Percentiles rank a stretch among this genome's conserved stretches.
Evolutionary conservation across 2,113 vertebrate species (phyloP).

Genomic region (Psittacus erithacus): DNA sequence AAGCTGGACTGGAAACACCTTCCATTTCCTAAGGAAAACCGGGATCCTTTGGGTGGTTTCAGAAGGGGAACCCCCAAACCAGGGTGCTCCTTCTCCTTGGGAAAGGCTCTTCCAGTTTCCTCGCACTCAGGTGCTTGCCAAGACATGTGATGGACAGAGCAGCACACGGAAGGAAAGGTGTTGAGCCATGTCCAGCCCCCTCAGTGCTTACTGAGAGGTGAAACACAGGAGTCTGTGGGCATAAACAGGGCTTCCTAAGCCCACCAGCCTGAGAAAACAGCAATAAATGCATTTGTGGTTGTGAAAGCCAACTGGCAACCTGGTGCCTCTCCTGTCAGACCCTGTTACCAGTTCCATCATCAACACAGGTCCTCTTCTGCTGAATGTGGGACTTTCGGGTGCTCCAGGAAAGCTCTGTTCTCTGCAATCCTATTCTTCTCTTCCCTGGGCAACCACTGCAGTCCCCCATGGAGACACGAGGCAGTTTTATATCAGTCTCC

Average conservation of each 20-base stretch:
- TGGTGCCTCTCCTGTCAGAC: neutral
- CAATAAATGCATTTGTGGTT: neutral
- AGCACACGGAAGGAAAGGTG: neutral
- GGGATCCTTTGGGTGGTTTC: neutral
- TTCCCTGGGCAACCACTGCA: neutral
- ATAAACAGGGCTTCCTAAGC: neutral
- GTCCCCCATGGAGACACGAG: neutral
- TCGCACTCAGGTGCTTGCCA: neutral
- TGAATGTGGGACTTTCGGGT: neutral
- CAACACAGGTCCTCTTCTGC: neutral
- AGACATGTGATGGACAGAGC: neutral
- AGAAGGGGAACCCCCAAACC: neutral
- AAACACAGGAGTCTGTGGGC: neutral
- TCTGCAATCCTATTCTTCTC: neutral
- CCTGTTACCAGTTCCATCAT: rapidly evolving
- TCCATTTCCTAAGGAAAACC: neutral
- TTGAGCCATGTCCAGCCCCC: rapidly evolving
- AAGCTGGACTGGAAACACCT: neutral
- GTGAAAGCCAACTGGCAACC: neutral
- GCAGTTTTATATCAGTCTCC: neutral
- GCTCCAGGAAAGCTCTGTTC: neutral
- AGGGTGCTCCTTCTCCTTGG: neutral
- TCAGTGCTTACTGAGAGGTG: neutral
- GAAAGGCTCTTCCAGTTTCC: neutral
- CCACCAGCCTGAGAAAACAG: neutral